Base-by-base conservation (phyloP, 37 sponge, comb jelly and placozoan genomes). In the Haliclona indistincta region DNA sequence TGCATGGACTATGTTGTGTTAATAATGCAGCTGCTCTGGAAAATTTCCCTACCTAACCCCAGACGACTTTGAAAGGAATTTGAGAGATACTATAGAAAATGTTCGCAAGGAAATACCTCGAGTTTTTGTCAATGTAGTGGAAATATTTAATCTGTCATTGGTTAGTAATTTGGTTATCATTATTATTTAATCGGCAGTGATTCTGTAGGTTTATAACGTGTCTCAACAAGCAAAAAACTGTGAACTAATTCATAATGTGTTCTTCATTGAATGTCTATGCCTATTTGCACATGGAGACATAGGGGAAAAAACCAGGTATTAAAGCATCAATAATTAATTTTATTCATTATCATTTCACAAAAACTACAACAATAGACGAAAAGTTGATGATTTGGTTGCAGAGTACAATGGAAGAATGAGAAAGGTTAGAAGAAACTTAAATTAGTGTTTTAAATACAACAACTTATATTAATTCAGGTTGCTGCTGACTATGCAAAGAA, bases 181-280 rank as follows among this genome's bases (percentile, higher is more conserved):
- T 28, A 26, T 67, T 17, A 38, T 4, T 49, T 56, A 38, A 17
- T 70, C 38, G n/a, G n/a, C n/a, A n/a, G n/a, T n/a, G n/a, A n/a
- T n/a, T 45, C 35, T 39, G 33, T 58, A 91, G 92, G 69, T 93
- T 1, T 88, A 93, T 65, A 58, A 78, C 44, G 38, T 84, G 36
- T 86, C 91, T 10, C 56, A 77, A 54, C 67, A 74, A 63, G 81
- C 86, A 20, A 25, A 71, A 36, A 78, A 89, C 58, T 89, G 90
- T 39, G 51, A 17, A 22, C 74, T 76, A 15, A 69, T 93, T 13
- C 94, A 89, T 43, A 51, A 80, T 0, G 10, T 87, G 20, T 30
- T 92, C n/a, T 77, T 76, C 45, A 84, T 92, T 60, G 93, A 92
- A 71, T 92, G 93, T 43, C 29, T 76, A 6, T 92, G 93, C 80